Evolutionary conservation across 2,888 invertebrate species (phyloP).

Genomic region (Plemyria rubiginata): DNA sequence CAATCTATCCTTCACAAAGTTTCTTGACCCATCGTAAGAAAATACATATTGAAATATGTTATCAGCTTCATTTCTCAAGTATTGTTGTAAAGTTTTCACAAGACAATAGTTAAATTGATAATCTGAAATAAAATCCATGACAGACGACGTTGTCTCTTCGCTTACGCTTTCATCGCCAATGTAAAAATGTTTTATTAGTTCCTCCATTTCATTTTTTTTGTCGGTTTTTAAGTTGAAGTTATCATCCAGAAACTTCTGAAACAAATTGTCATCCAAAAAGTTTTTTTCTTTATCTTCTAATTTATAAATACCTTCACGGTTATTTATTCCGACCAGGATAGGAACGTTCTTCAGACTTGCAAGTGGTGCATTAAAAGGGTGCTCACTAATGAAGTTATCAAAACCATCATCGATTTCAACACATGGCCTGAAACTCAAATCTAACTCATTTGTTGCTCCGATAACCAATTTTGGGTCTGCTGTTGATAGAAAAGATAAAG

Average conservation of each 20-base stretch:
- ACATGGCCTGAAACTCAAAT: conserved; percentile 49
- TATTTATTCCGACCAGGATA: conserved; percentile 53
- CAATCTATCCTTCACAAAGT: conserved; percentile 48
- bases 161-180: conserved; percentile 56
- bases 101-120: conserved; percentile 49
- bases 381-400: conserved; percentile 49
- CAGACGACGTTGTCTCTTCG: conserved; percentile 34
- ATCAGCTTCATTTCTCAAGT: conserved; percentile 47
- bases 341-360: conserved; percentile 44
- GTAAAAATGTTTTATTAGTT: conserved; percentile 57
- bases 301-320: conserved; percentile 41
- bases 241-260: conserved; percentile 36
- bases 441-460: conserved; percentile 46
- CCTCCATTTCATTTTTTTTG: conserved; percentile 44
- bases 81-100: conserved; percentile 51
- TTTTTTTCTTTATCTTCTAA: conserved; percentile 29
- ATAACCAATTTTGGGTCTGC: conserved; percentile 51
- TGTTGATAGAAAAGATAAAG: conserved; percentile 54
- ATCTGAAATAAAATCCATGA: conserved; percentile 58
- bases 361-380: conserved; percentile 47
- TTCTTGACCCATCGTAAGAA: conserved; percentile 58
- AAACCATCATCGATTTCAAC: conserved; percentile 53
- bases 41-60: conserved; percentile 61
- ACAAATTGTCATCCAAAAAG: conserved; percentile 32
- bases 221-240: conserved; percentile 48